Evolutionary conservation across 2,797 vertebrate genomes (phyloP), one percentile per base, ranked within the genome.

Genomic region (Aplochiton taeniatus): DNA sequence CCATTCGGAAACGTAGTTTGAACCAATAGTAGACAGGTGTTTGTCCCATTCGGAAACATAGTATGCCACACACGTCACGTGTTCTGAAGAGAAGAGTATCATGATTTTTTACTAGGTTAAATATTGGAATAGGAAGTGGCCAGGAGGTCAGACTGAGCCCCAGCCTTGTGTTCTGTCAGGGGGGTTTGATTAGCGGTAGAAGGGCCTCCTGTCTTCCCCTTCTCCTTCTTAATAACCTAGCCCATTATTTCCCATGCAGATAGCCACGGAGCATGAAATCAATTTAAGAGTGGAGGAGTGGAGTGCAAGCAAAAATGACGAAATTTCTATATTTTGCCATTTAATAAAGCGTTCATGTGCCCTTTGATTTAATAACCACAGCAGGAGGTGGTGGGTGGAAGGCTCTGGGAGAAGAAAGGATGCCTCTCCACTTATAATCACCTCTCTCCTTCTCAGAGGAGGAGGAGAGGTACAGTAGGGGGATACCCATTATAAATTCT

Each of bases 161-260:
- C 31, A 6, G 31, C 31, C 18, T 52, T 10, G 9, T 46, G 42
- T 11, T 45, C 31, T 3, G 6, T 31, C 3, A 6, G 31, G 31
- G 31, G 31, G 31, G 31, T 31, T 31, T 31, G 31, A 31, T 31
- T 31, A 31, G 31, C 31, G 6, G 6, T 31, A 31, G 31, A 31
- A 31, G 31, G 6, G 69, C 72, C 66, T 78, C 70, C 76, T 75
- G 70, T 70, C 75, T 74, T 77, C 80, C 68, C 72, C 31, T 61
- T 74, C 78, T 72, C 67, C 65, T 58, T 61, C 78, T 87, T 87
- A 86, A 89, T 88, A 89, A 88, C 75, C 75, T 83, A 48, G 66
- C 82, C 80, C 78, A 81, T 87, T 89, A 85, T 88, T 90, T 85
- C 74, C 81, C 78, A 82, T 80, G 84, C 81, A 88, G 84, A 88